Base-by-base conservation (phyloP, 2,797 vertebrate genomes). In the Esox lucius region DNA sequence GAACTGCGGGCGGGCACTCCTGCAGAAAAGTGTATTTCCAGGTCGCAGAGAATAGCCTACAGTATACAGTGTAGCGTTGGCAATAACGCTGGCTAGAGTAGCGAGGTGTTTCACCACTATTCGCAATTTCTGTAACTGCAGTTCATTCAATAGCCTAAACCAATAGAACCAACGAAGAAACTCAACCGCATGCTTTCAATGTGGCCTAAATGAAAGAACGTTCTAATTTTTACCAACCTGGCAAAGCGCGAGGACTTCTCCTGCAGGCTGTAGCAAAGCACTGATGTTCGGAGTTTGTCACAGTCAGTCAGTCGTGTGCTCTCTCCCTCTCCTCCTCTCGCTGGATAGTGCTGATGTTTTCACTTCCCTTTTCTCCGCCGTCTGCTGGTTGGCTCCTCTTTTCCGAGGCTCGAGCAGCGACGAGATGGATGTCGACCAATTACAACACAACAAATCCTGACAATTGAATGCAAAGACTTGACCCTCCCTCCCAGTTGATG, bases 301-400 rank as follows among this genome's bases (percentile, higher is more conserved):
- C 79, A 73, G 42, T 46, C 42, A 46, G 42, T 46, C 68, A n/a
- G 69, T 56, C 12, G n/a, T 72, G 70, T 61, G 31, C 39, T 42
- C 22, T 6, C 81, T 39, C 67, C 42, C 67, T 68, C 67, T 11
- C 51, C 82, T 78, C 81, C 80, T 78, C 68, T 81, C 77, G 68
- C 81, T 69, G 87, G 88, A 89, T 75, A 89, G 85, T 77, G 90
- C 92, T 91, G 93, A 89, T 92, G 91, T 91, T 90, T 91, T 89
- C 90, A 94, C 93, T 95, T 94, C 94, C 93, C 94, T 89, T 76
- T 93, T 81, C 90, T 86, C 91, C 90, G 91, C 92, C 88, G 91
- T 89, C 87, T 91, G 87, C 87, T 90, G 90, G 89, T 91, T 26
- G 51, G 71, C 69, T 71, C 46, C 12, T 26, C 65, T 77, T 39